Evolutionary conservation across 2,113 vertebrate species (phyloP).

Genomic region (Actenoides lindsayi): DNA sequence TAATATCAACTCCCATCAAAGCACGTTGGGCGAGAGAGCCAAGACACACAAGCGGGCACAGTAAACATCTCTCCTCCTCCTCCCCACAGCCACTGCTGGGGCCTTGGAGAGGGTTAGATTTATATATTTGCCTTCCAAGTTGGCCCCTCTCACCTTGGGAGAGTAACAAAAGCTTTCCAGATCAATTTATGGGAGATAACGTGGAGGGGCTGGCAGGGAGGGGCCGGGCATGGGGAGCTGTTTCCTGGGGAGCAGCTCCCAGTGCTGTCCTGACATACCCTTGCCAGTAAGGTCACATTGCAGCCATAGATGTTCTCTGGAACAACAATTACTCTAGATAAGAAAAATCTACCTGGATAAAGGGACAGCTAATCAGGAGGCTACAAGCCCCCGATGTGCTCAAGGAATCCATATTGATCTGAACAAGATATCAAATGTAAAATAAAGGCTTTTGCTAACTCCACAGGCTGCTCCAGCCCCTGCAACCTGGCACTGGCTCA

Average conservation of each 20-base stretch:
- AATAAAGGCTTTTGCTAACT: conserved; percentile 47
- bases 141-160: conserved; percentile 61
- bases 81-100: neutral
- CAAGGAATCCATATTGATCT: conserved; percentile 39
- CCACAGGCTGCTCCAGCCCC: conserved; percentile 6
- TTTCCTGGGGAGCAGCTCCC: conserved; percentile 39
- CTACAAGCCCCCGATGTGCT: conserved; percentile 13
- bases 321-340: conserved; percentile 35
- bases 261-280: neutral
- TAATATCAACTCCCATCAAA: conserved; percentile 48
- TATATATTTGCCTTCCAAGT: conserved; percentile 55
- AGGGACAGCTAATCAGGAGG: conserved; percentile 45
- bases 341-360: conserved; percentile 53
- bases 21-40: neutral
- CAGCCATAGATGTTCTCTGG: neutral
- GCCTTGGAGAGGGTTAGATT: conserved; percentile 12
- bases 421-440: conserved; percentile 36
- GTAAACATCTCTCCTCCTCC: neutral
- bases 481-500: conserved; percentile 10
- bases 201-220: neutral
- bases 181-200: conserved; percentile 55
- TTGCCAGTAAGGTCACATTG: conserved; percentile 11
- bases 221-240: neutral
- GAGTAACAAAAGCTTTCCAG: conserved; percentile 58
- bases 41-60: neutral